phyloP scores from a whole-genome alignment of 2,797 vertebrate species.

The Semaprochilodus insignis region DNA sequence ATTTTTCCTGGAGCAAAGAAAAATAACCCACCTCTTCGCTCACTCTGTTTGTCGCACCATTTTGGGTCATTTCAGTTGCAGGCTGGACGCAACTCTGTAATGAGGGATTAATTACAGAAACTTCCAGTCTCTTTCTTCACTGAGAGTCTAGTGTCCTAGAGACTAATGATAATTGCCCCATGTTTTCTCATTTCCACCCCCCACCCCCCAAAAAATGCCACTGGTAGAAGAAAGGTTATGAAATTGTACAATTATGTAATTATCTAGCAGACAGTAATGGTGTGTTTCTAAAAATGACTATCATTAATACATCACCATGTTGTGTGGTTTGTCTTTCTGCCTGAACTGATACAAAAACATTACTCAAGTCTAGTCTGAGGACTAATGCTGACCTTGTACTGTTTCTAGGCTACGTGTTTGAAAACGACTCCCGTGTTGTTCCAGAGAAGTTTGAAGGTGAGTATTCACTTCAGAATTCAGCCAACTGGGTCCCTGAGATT shows the following conservation, averaged over 20 bases:
- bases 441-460: conserved; percentile 96
- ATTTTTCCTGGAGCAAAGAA: conserved; percentile 68
- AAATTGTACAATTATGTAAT: conserved; percentile 29
- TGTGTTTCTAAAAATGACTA: conserved; percentile 27
- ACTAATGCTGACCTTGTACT: conserved; percentile 53
- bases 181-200: conserved; percentile 13
- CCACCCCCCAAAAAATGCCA: not conserved
- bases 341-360: conserved; percentile 8
- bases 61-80: conserved; percentile 60
- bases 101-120: conserved; percentile 56
- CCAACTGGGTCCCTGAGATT: conserved; percentile 27
- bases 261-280: conserved; percentile 30
- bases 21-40: conserved; percentile 70
- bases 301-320: conserved; percentile 39
- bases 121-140: conserved; percentile 37
- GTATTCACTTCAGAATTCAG: conserved; percentile 47
- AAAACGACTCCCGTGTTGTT: conserved; percentile 94
- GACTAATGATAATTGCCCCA: conserved; percentile 30
- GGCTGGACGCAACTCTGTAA: conserved; percentile 45
- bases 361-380: not conserved
- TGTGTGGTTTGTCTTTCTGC: conserved; percentile 5
- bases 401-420: conserved; percentile 88
- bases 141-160: conserved; percentile 30
- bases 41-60: conserved; percentile 65
- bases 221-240: conserved; percentile 11